These are phyloP conservation scores for Cyclargus thomasi DNA, from an alignment of 1,140 invertebrate species.

Conservation along the genomic window DNA sequence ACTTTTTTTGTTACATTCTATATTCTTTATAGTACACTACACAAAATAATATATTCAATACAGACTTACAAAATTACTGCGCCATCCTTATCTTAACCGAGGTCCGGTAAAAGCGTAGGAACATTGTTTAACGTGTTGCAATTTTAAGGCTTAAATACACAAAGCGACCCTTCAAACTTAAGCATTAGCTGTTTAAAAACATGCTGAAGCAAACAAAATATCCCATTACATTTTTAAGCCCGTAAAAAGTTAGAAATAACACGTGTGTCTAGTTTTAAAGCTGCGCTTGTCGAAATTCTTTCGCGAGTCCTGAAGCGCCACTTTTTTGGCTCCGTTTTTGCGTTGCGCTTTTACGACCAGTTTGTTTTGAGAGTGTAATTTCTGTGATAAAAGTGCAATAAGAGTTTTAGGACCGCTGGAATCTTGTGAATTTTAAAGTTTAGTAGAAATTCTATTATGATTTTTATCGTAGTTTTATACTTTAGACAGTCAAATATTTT, in stretches of 20 bases:
- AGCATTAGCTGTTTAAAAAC: not conserved
- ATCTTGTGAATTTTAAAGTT: not conserved
- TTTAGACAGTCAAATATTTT: too few relatives aligned
- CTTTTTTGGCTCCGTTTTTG: not conserved
- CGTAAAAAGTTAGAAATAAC: not conserved
- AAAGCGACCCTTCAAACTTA: not conserved
- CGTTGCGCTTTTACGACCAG: constrained; percentile 4
- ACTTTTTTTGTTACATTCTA: too few relatives aligned
- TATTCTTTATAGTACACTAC: too few relatives aligned
- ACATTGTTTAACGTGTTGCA: not conserved
- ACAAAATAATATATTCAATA: too few relatives aligned
- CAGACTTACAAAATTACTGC: too few relatives aligned
- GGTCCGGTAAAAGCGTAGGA: not conserved
- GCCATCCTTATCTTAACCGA: too few relatives aligned
- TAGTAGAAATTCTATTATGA: too few relatives aligned
- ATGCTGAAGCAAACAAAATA: not conserved
- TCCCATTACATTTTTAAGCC: not conserved
- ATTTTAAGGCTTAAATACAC: not conserved
- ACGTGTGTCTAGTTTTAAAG: not conserved
- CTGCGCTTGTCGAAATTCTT: constrained; percentile 6
- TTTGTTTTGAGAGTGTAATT: constrained; percentile 6
- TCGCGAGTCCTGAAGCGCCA: not conserved
- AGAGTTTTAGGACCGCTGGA: not conserved
- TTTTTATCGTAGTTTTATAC: too few relatives aligned
- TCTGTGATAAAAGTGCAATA: not conserved